phyloP scores from a whole-genome alignment of 2,888 invertebrate genomes.

The Chrysodeixis includens region DNA sequence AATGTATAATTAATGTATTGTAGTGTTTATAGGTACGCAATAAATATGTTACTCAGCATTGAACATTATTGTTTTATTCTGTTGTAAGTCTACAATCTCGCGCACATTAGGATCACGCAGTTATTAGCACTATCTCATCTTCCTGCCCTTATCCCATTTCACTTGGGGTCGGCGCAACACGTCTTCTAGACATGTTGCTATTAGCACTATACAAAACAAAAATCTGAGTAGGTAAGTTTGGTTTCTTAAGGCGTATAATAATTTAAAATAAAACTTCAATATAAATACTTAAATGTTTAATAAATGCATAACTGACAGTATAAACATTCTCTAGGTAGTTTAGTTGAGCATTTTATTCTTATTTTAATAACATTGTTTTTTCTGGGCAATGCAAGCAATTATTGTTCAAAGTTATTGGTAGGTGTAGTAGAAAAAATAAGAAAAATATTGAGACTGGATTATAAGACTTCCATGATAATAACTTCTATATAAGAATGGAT shows the following conservation, averaged over 20 bases:
- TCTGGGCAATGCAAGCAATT: neutral
- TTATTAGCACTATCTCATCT: too few relatives aligned
- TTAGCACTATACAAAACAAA: too few relatives aligned
- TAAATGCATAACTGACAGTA: constrained; percentile 81
- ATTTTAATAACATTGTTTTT: constrained; percentile 51
- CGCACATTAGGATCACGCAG: too few relatives aligned
- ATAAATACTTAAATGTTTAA: constrained; percentile 72
- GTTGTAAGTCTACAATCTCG: neutral
- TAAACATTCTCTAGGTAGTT: constrained; percentile 63
- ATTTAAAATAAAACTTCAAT: constrained; percentile 38
- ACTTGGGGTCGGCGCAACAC: too few relatives aligned
- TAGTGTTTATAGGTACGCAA: constrained; percentile 47
- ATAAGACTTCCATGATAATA: too few relatives aligned
- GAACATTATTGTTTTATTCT: constrained; percentile 23
- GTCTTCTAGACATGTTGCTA: too few relatives aligned
- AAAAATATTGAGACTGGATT: too few relatives aligned
- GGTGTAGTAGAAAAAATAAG: too few relatives aligned
- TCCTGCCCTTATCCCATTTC: too few relatives aligned
- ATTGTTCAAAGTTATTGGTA: neutral
- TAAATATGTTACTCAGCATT: constrained; percentile 58
- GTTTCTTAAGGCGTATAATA: neutral
- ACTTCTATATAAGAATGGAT: too few relatives aligned
- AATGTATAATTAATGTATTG: constrained; percentile 47
- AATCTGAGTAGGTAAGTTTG: too few relatives aligned
- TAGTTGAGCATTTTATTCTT: constrained; percentile 57